Conservation (phyloP, 2,888 invertebrate genomes). For the Podabrus alpinus region DNA sequence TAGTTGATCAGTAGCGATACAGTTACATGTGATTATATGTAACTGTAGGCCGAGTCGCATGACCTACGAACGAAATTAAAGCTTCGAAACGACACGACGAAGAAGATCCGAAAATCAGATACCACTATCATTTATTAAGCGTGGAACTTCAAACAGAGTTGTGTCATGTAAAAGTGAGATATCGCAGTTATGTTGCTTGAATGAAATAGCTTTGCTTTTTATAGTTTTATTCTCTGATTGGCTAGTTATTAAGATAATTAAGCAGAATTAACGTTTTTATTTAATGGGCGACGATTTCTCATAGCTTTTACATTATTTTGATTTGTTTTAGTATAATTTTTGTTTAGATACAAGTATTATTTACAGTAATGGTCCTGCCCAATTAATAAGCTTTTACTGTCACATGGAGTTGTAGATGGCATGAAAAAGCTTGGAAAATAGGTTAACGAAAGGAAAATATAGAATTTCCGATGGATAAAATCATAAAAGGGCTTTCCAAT, state of each 20-base stretch:
- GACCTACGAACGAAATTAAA: neutral
- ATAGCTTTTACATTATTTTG: neutral
- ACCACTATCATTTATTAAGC: conserved; percentile 6
- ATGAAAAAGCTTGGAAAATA: conserved; percentile 5
- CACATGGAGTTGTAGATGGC: neutral
- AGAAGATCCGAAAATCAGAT: conserved; percentile 12
- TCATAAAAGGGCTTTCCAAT: conserved; percentile 37
- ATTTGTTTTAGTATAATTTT: neutral
- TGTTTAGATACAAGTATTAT: neutral
- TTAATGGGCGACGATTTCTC: neutral
- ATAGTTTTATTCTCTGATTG: neutral
- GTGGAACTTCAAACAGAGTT: conserved; percentile 7
- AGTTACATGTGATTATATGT: no score
- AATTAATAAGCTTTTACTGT: neutral
- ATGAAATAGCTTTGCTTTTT: neutral
- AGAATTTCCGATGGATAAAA: conserved; percentile 32
- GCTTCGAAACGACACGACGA: neutral
- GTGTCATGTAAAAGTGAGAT: neutral
- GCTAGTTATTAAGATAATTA: neutral
- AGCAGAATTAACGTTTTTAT: neutral
- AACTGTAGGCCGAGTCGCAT: neutral
- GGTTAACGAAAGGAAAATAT: conserved; percentile 14
- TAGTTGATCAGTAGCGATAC: no score
- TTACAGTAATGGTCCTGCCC: neutral
- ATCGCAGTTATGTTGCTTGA: neutral